Evolutionary conservation across 2,797 vertebrate genomes (phyloP).

Genomic region (Siniperca obscura): DNA sequence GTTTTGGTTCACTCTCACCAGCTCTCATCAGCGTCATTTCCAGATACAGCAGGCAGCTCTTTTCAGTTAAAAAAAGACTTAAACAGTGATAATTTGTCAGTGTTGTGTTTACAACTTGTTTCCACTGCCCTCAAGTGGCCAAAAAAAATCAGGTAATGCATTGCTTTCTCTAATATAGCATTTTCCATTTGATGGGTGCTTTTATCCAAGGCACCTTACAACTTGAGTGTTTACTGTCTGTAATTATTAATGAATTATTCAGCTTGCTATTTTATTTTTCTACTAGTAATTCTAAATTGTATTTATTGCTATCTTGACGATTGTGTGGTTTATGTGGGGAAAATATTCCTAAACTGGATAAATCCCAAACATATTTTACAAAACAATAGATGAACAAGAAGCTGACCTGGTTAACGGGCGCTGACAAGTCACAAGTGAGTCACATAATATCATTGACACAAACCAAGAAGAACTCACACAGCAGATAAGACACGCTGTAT

Average conservation of each 20-base stretch:
- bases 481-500: too few species aligned
- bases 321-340: background rate
- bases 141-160: background rate
- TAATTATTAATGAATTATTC: background rate
- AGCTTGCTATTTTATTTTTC: background rate
- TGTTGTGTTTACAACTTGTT: too few species aligned
- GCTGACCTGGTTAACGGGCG: constrained; percentile 7
- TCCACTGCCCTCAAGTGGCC: background rate
- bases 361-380: background rate
- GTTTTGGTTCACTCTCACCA: background rate
- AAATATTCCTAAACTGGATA: background rate
- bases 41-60: background rate
- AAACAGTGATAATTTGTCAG: too few species aligned
- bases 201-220: background rate
- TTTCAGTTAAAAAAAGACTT: background rate
- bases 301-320: background rate
- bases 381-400: background rate
- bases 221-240: background rate
- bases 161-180: background rate
- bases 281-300: background rate
- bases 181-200: background rate
- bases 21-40: background rate
- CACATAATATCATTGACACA: background rate
- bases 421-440: background rate
- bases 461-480: too few species aligned